These are phyloP conservation scores for Dyspetes luteomarginatus DNA, from an alignment of 2,888 invertebrate species.

Conservation along the genomic window DNA sequence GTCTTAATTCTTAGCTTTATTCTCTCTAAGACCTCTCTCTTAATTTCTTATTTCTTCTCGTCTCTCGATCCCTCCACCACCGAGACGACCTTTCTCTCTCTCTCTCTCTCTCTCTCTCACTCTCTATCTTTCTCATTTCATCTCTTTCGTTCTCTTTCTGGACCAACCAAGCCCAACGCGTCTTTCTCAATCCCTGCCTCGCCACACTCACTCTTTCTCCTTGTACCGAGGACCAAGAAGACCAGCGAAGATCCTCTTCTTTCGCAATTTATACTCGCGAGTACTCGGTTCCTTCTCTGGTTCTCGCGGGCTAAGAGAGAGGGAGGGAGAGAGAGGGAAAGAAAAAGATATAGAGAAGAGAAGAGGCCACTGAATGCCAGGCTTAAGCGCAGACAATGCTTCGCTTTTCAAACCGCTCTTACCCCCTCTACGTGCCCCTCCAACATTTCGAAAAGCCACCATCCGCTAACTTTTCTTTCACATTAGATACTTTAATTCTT, in stretches of 20 bases:
- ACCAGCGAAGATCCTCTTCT: slow-evolving; percentile 68
- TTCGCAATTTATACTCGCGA: slow-evolving; percentile 81
- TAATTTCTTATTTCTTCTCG: slow-evolving; percentile 83
- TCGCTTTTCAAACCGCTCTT: slow-evolving; percentile 66
- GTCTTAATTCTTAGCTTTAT: slow-evolving; percentile 84
- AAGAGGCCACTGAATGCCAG: slow-evolving; percentile 80
- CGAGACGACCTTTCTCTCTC: slow-evolving; percentile 47
- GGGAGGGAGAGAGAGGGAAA: slow-evolving; percentile 60
- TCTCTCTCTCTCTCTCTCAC: slow-evolving; percentile 41
- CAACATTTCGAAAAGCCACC: slow-evolving; percentile 52
- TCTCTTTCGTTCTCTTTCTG: slow-evolving; percentile 53
- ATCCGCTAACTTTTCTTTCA: slow-evolving; percentile 78
- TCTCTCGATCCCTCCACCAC: slow-evolving; percentile 57
- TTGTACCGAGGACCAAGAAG: slow-evolving; percentile 63
- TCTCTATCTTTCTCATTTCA: slow-evolving; percentile 53
- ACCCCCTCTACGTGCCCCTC: not conserved
- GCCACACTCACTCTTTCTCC: slow-evolving; percentile 71
- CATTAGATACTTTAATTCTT: slow-evolving; percentile 82
- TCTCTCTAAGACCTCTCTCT: slow-evolving; percentile 83
- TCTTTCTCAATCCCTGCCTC: slow-evolving; percentile 74
- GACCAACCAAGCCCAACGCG: slow-evolving; percentile 39
- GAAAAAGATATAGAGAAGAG: slow-evolving; percentile 62
- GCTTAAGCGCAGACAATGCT: slow-evolving; percentile 82
- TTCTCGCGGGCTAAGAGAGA: slow-evolving; percentile 40
- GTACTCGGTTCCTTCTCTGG: slow-evolving; percentile 54